Base-by-base conservation (phyloP, 2,888 invertebrate species). In the Abrostola triplasia region DNA sequence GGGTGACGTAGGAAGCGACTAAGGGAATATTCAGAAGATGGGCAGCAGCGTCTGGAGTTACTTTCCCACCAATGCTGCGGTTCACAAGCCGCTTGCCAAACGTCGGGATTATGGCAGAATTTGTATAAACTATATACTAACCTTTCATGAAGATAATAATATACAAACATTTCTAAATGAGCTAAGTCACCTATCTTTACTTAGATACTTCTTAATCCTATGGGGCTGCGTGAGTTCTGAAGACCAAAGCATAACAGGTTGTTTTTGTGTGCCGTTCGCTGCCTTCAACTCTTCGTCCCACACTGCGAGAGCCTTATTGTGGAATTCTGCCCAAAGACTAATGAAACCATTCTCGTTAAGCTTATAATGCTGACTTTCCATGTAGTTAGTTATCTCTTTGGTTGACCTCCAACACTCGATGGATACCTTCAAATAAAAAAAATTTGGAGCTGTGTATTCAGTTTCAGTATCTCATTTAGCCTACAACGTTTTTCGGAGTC, bases 401-500 rank as follows among this genome's bases (percentile, higher is more conserved):
- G 96, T 96, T 0, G 96, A 93, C 84, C 98, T 98, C 98, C 98
- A 98, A 81, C 98, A 98, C 6, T 93, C 91, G 54, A 97, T 89
- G 79, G 91, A 96, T 1, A 97, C 96, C 96, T 97, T 77, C 0
- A 58, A 51, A 12, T 1, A 44, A 12, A 12, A 1, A 13, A 0
- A 10, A 5, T 35, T 11, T 1, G 6, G 4, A 12, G 9, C 37
- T n/a, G 24, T 5, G 11, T 38, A n/a, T n/a, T n/a, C n/a, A n/a
- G n/a, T n/a, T n/a, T n/a, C n/a, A n/a, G n/a, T n/a, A n/a, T n/a
- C n/a, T n/a, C n/a, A n/a, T n/a, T n/a, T n/a, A n/a, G n/a, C n/a
- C n/a, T n/a, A n/a, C n/a, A n/a, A n/a, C n/a, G n/a, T 24, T 24
- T 24, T 24, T 24, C 1, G 24, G 24, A 24, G n/a, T n/a, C n/a